Base-by-base conservation (phyloP, 2,888 invertebrate species). In the Dicyrtoma fusca region DNA sequence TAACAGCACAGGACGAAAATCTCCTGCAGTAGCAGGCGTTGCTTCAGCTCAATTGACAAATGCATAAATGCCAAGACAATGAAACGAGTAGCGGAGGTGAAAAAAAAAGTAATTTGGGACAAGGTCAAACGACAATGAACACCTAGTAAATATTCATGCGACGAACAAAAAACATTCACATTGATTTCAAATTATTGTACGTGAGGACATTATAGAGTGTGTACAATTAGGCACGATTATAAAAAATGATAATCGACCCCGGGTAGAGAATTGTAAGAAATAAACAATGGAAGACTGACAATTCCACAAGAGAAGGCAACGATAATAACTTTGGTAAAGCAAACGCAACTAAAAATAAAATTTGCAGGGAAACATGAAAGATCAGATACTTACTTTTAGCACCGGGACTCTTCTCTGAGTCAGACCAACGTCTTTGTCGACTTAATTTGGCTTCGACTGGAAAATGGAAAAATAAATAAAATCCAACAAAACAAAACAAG, bases 341-440 rank as follows among this genome's bases (percentile, higher is more conserved):
- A n/a, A 49, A n/a, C n/a, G n/a, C n/a, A n/a, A 63, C 23, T 42
- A 23, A 71, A 26, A 19, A n/a, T n/a, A n/a, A 17, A 55, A 49
- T 19, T 10, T 23, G 49, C 42, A 68, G 53, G 55, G 34, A 51
- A 49, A 55, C 25, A 23, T 23, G 42, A 61, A 42, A 63, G 11
- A 63, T 17, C 1, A 8, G 21, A 57, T 53, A 79, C 79, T 78
- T 78, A 79, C 79, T 75, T 77, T 79, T 80, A 69, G 72, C 74
- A 63, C 76, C 77, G 68, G 78, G 77, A 75, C 59, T 73, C 75
- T 81, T 79, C 74, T 81, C 81, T 69, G 80, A 79, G 73, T 78
- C 81, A 71, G 80, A 80, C 76, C 76, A 81, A 69, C 81, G 80
- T 74, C 81, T 75, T 69, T 81, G 81, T 72, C 81, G 77, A 74